Percentiles rank a stretch among this genome's conserved stretches.
Conservation (phyloP, 2,888 invertebrate genomes). For the Rhagium mordax region DNA sequence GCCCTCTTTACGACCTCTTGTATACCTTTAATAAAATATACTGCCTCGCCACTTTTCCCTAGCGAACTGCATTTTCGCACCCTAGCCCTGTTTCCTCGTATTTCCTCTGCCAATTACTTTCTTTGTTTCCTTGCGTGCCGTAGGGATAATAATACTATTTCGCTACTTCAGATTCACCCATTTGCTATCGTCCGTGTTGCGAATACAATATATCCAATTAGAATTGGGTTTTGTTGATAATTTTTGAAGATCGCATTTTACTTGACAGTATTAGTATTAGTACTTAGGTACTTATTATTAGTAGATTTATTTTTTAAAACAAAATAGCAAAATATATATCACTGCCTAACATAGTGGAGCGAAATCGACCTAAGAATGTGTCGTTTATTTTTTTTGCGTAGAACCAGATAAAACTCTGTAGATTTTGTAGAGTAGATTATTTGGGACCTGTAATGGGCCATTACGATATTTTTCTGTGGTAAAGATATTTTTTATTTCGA, state of each 20-base stretch:
- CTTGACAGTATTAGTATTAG: too few relatives aligned
- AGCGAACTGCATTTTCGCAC: background rate
- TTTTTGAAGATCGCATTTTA: background rate
- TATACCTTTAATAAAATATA: background rate
- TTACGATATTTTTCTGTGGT: too few relatives aligned
- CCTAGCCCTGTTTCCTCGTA: background rate
- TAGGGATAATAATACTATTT: conserved; percentile 12
- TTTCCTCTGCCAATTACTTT: conserved; percentile 3
- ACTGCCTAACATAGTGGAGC: too few relatives aligned
- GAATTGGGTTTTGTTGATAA: background rate
- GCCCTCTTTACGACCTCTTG: background rate
- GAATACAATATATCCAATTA: conserved; percentile 6
- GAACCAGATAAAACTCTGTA: too few relatives aligned
- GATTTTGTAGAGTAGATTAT: too few relatives aligned
- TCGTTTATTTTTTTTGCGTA: too few relatives aligned
- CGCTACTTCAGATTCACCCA: conserved; percentile 2
- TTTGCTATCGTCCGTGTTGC: background rate
- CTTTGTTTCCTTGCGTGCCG: conserved; percentile 10
- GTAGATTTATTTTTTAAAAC: too few relatives aligned
- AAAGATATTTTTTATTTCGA: too few relatives aligned
- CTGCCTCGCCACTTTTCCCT: background rate
- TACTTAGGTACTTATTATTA: too few relatives aligned
- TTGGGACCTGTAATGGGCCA: too few relatives aligned
- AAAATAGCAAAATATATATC: too few relatives aligned
- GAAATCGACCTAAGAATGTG: too few relatives aligned